phyloP scores from a whole-genome alignment of 2,797 vertebrate genomes.

The Eulemur coronatus region DNA sequence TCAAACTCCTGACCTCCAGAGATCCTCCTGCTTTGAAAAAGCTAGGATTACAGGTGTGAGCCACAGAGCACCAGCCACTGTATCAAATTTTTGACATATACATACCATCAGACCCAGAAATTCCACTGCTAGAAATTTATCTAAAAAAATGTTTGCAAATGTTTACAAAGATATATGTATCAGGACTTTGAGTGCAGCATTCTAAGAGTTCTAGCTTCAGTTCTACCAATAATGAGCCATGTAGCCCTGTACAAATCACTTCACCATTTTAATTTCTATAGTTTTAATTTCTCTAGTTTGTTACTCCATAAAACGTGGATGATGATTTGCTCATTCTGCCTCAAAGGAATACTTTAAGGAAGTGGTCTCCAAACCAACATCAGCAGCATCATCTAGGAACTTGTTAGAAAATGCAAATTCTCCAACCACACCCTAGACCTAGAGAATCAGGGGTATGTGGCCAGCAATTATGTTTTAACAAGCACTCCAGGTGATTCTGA shows the following conservation, averaged over 20 bases:
- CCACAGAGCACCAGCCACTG: not conserved
- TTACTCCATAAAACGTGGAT: constrained; percentile 28
- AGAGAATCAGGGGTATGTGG: not conserved
- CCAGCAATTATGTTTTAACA: constrained; percentile 33
- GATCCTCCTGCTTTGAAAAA: not conserved
- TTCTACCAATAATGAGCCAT: constrained; percentile 30
- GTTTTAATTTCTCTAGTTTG: constrained; percentile 22
- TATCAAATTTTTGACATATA: constrained; percentile 2
- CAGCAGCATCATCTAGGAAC: not conserved
- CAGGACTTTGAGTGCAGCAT: not conserved
- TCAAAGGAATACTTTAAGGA: constrained; percentile 6
- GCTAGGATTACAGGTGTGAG: too few relatives aligned
- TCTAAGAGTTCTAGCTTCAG: constrained; percentile 1
- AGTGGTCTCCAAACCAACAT: not conserved
- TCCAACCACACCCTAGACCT: not conserved
- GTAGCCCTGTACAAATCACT: constrained; percentile 1
- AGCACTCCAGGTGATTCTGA: not conserved
- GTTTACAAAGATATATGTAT: not conserved
- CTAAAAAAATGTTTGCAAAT: constrained; percentile 9
- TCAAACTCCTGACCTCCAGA: not conserved
- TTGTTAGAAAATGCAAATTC: not conserved
- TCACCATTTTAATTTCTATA: constrained; percentile 28
- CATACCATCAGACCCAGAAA: not conserved
- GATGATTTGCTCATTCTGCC: not conserved
- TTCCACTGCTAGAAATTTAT: constrained; percentile 8